phyloP scores from a whole-genome alignment of 2,113 vertebrate genomes.

The Plecturocebus donacophilus region DNA sequence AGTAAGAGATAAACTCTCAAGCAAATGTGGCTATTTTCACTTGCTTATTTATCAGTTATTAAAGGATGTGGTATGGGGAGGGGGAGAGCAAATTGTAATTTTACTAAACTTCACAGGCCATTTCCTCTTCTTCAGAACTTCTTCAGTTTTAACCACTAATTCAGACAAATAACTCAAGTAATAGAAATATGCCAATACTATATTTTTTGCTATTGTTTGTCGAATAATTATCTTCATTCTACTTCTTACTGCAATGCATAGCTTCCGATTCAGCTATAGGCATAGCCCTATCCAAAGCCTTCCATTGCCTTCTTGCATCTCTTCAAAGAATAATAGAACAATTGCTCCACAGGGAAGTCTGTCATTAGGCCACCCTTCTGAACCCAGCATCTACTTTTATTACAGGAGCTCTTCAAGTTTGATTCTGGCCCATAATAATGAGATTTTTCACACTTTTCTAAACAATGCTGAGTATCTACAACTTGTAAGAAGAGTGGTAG shows the following conservation, averaged over 20 bases:
- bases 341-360: not conserved
- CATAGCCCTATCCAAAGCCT: not conserved
- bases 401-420: not conserved
- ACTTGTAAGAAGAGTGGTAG: conserved; percentile 49
- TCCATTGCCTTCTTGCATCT: not conserved
- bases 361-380: not conserved
- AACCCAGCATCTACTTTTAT: not conserved
- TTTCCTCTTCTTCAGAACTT: conserved; percentile 16
- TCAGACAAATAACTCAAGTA: not conserved
- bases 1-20: not conserved
- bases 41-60: conserved; percentile 9
- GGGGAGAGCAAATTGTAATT: not conserved
- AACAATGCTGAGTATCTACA: conserved; percentile 47
- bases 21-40: not conserved
- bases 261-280: not conserved
- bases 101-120: not conserved
- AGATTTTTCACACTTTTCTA: not conserved
- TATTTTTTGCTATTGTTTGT: not conserved
- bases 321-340: not conserved
- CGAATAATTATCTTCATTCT: not conserved
- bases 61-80: not conserved
- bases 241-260: not conserved
- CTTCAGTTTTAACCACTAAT: conserved; percentile 37
- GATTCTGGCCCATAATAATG: not conserved
- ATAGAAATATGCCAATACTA: not conserved